These are phyloP conservation scores for Euzophera pinguis DNA, from an alignment of 2,888 invertebrate species.

Conservation along the genomic window DNA sequence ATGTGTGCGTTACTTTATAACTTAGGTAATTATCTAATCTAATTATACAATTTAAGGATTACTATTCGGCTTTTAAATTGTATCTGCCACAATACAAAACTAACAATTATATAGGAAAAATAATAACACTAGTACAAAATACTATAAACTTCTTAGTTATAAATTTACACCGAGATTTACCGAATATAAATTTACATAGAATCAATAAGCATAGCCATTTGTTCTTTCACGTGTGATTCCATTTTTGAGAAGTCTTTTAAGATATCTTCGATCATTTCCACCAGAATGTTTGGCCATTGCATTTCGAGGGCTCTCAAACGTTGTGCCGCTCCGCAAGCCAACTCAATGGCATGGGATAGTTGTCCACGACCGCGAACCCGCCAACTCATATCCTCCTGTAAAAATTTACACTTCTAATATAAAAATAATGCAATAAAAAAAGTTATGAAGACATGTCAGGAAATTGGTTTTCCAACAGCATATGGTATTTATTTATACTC, in stretches of 20 bases:
- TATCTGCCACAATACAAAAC: no score
- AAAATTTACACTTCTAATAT: slow-evolving; percentile 22
- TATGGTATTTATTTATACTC: no score
- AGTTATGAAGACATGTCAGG: no score
- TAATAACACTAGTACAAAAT: no score
- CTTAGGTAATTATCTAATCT: no score
- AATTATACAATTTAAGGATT: no score
- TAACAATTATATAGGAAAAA: no score
- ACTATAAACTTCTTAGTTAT: not conserved
- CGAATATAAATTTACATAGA: slow-evolving; percentile 36
- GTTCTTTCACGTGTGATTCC: slow-evolving; percentile 87
- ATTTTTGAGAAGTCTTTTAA: slow-evolving; percentile 89
- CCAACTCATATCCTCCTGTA: slow-evolving; percentile 85
- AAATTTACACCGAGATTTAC: no score
- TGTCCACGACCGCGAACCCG: slow-evolving; percentile 87
- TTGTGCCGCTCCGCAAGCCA: slow-evolving; percentile 87
- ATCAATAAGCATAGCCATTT: slow-evolving; percentile 77
- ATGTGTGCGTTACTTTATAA: no score
- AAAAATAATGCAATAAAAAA: no score
- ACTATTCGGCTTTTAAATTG: no score
- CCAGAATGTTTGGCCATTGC: slow-evolving; percentile 88
- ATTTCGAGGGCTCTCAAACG: slow-evolving; percentile 86
- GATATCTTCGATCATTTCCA: slow-evolving; percentile 88
- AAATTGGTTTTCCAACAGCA: no score
- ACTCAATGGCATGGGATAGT: slow-evolving; percentile 84